These are phyloP conservation scores for Leptinotarsa tumamoca DNA, from an alignment of 2,888 invertebrate species.

Conservation along the genomic window DNA sequence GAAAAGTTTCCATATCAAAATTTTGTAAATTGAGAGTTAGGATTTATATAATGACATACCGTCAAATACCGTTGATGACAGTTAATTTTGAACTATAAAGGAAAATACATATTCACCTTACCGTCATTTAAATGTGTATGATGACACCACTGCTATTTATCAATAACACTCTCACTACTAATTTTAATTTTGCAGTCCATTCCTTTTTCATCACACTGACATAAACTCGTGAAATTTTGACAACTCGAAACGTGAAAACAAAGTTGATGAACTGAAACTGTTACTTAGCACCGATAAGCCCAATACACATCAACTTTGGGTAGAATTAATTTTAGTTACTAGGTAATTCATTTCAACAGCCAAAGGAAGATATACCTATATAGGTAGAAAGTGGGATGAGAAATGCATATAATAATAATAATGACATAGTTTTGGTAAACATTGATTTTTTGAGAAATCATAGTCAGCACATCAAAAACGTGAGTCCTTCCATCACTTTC, in stretches of 20 bases:
- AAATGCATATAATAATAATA: too few species aligned
- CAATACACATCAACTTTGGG: too few species aligned
- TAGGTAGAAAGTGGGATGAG: too few species aligned
- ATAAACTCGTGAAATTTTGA: constrained; percentile 5
- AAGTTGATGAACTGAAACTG: constrained; percentile 6
- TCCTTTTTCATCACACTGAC: background rate
- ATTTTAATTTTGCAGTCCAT: background rate
- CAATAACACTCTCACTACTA: background rate
- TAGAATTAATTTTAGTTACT: too few species aligned
- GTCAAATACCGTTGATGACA: background rate
- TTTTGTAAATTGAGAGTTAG: too few species aligned
- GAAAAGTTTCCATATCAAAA: too few species aligned
- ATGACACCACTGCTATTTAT: background rate
- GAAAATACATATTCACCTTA: background rate
- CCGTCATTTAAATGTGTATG: background rate
- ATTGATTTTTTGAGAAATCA: too few species aligned
- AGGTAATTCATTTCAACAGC: too few species aligned
- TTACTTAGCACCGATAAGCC: background rate
- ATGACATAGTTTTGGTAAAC: too few species aligned
- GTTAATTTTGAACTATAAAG: background rate
- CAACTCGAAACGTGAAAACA: background rate
- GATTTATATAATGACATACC: background rate
- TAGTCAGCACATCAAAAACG: too few species aligned
- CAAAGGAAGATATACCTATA: too few species aligned
- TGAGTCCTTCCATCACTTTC: too few species aligned